Base-by-base conservation (phyloP, 92 coral and sea anemone species). In the Desmophyllum pertusum region DNA sequence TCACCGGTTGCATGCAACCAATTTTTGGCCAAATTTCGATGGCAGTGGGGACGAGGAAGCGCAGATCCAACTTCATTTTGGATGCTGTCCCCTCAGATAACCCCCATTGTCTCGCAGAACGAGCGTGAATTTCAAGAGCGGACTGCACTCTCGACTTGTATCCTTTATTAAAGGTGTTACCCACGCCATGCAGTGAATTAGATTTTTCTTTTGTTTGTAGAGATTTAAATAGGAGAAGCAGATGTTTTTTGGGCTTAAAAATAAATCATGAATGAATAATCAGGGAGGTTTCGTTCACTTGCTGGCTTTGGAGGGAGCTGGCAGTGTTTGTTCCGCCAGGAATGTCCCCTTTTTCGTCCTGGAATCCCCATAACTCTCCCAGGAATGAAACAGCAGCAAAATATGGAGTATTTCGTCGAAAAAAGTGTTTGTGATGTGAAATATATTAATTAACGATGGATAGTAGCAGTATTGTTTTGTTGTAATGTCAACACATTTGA, bases 181-280 rank as follows among this genome's bases (percentile, higher is more conserved):
- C 98, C 99, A 97, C 99, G 99, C 99, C 95, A 93, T 90, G 89
- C 88, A 86, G 93, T 91, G 97, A 95, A 97, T 97, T 94, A 92
- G 96, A 88, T 94, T 67, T 80, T 94, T 97, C 99, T 92, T 97
- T 97, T 97, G 99, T 97, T 97, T 97, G 99, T 89, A 92, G 97
- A 97, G 98, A 97, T 97, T 97, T 95, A 97, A 97, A 97, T 97
- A 97, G 99, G 96, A 90, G 94, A 92, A 93, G 99, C 99, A 97
- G 99, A 97, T 97, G 99, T 97, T 97, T 84, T 93, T 93, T 97
- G 98, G 93, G 99, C 97, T 97, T 92, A 95, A 94, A 94, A 95
- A 92, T 94, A 93, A 91, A 94, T 87, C 93, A 92, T 95, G 98
- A 95, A 95, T 95, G 97, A 81, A 92, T 94, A 94, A 92, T 94